These are phyloP conservation scores for Gobio gobio DNA, from an alignment of 2,113 vertebrate species.

Conservation along the genomic window DNA sequence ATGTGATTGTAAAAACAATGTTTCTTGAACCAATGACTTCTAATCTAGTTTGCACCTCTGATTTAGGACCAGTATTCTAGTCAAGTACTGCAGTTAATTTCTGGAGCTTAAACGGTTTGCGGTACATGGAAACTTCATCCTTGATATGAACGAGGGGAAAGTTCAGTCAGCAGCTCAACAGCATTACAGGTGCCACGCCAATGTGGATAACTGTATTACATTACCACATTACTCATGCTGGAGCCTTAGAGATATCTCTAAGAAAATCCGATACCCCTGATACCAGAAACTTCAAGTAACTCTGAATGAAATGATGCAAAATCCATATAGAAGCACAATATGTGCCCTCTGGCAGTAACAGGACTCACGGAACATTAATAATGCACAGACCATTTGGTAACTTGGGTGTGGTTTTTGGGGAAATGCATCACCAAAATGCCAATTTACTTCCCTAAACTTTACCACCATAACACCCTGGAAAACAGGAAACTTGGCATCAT, in stretches of 20 bases:
- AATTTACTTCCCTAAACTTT: not conserved
- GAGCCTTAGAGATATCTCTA: constrained; percentile 6
- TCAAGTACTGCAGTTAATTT: not conserved
- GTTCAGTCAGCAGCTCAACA: constrained; percentile 12
- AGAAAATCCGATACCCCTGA: constrained; percentile 15
- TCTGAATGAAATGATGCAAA: not conserved
- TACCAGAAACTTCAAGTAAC: constrained; percentile 2
- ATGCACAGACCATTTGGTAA: not conserved
- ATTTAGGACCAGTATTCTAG: not conserved
- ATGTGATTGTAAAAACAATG: not conserved
- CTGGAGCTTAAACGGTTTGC: not conserved
- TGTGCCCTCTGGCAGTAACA: not conserved
- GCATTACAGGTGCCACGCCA: not conserved
- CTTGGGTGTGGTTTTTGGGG: constrained; percentile 5
- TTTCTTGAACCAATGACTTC: not conserved
- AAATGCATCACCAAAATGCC: not conserved
- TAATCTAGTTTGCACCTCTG: not conserved
- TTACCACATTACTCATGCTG: not conserved
- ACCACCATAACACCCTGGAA: not conserved
- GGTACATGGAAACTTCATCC: not conserved
- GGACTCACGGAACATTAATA: not conserved
- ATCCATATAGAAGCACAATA: not conserved
- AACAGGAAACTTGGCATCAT: not conserved
- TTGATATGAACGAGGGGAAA: not conserved
- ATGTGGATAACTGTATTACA: not conserved